Percentiles rank a stretch among this genome's conserved stretches.
These are phyloP conservation scores for Anguilla megastoma DNA, from an alignment of 2,797 vertebrate species.

Conservation along the genomic window DNA sequence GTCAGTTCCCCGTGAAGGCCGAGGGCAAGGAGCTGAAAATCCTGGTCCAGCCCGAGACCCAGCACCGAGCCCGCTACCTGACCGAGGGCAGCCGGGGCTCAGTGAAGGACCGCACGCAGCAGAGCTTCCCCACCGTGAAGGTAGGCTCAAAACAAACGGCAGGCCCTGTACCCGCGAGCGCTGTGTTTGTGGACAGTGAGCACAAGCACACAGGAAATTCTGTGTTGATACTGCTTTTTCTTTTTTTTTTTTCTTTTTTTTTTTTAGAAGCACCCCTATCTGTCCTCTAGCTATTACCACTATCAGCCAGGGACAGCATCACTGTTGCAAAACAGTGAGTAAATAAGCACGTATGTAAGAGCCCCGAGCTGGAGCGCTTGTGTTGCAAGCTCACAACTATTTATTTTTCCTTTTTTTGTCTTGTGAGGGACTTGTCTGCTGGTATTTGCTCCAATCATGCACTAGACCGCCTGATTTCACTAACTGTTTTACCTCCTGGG, in stretches of 20 bases:
- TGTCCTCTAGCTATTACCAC: conserved; percentile 14
- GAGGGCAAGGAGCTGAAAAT: conserved; percentile 98
- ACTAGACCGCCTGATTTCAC: background rate
- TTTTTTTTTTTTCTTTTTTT: background rate
- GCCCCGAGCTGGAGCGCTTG: conserved; percentile 7
- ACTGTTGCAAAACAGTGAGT: conserved; percentile 33
- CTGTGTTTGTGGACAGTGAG: conserved; percentile 15
- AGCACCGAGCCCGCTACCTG: conserved; percentile 94
- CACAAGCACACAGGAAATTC: background rate
- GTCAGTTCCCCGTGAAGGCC: conserved; percentile 88
- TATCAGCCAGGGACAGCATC: conserved; percentile 18
- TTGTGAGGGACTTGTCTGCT: background rate
- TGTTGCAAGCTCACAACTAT: background rate
- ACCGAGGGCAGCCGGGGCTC: conserved; percentile 98
- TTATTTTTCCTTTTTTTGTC: background rate
- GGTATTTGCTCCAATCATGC: background rate
- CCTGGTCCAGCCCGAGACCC: conserved; percentile 92
- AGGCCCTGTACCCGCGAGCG: background rate
- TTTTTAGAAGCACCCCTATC: background rate
- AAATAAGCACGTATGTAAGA: conserved; percentile 28
- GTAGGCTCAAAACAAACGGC: conserved; percentile 60
- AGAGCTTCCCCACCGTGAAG: conserved; percentile 96
- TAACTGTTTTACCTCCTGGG: background rate
- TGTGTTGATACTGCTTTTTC: background rate
- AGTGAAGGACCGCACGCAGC: conserved; percentile 95